Evolutionary conservation across 2,797 vertebrate species (phyloP).

Genomic region (Silurus lanzhouensis): DNA sequence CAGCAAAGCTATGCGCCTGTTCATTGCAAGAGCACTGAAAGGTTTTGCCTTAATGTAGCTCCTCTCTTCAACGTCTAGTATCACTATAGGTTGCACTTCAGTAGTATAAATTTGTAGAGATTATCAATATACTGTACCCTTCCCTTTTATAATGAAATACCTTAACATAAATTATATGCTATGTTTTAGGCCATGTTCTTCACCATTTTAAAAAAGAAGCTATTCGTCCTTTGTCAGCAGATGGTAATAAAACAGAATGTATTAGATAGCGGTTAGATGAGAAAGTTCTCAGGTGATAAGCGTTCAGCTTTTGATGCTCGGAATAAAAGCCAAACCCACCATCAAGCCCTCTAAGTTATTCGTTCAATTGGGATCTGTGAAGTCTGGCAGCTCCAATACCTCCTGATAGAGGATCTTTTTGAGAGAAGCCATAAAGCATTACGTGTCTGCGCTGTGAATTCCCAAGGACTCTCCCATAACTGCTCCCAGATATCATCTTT

Average conservation of each 20-base stretch:
- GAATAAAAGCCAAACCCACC: conserved; percentile 38
- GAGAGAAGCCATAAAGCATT: conserved; percentile 62
- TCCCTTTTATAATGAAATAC: background rate
- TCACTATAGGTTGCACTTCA: background rate
- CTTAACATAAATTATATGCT: background rate
- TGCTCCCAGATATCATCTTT: conserved; percentile 54
- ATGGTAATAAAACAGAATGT: conserved; percentile 34
- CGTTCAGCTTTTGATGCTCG: conserved; percentile 45
- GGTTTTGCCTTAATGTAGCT: background rate
- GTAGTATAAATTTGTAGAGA: conserved; percentile 5
- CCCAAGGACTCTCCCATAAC: conserved; percentile 47
- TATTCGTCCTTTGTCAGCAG: conserved; percentile 25
- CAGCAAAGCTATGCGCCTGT: background rate
- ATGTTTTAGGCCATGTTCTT: background rate
- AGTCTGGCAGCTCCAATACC: conserved; percentile 51
- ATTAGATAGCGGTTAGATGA: conserved; percentile 41
- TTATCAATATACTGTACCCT: background rate
- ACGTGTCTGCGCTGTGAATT: conserved; percentile 63
- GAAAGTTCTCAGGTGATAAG: conserved; percentile 48
- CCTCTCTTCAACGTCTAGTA: background rate
- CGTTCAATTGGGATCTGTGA: conserved; percentile 53
- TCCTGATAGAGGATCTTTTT: conserved; percentile 51
- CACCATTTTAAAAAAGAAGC: background rate
- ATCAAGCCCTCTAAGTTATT: conserved; percentile 47
- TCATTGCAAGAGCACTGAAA: background rate